Base-by-base conservation (phyloP, 2,888 invertebrate species). In the Cancer borealis region DNA sequence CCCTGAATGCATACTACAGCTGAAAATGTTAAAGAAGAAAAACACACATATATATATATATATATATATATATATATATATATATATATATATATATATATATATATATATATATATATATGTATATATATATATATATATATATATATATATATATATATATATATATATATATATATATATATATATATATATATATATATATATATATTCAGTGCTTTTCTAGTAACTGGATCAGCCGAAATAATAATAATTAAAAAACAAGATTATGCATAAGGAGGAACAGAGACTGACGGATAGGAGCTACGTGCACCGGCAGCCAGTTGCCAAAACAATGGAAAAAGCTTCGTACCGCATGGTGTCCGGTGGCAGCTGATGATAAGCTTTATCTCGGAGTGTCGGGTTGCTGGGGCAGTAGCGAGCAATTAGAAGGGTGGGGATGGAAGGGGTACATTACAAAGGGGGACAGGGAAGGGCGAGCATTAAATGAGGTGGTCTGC, bases 101-200 rank as follows among this genome's bases (percentile, higher is more conserved):
- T 90, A 90, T 90, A 90, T 90, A 49, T 49, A 49, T 26, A 49
- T 26, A 49, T 26, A 47, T 54, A 54, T 54, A 30, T 60, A 66
- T 66, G 39, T 91, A 91, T 66, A 91, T 91, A 66, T 66, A 91
- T 66, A 66, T 66, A 66, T 91, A 21, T 60, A 66, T 60, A 45
- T 91, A 66, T 91, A 45, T 91, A 39, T 91, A 45, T 91, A 66
- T 91, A 45, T 91, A 66, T 91, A 14, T 91, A 66, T 73, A 66
- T 91, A 14, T 91, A 66, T 91, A 45, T 91, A 66, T 91, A 66
- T 91, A 30, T 91, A 30, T 91, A 45, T 73, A 66, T 73, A 30
- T 91, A 66, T 91, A 17, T 73, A 14, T 91, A 17, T 91, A 66
- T 91, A 8, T 91, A 39, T 91, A 5, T 73, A 21, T 89, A 46